Percentiles rank a stretch among this genome's conserved stretches.
phyloP scores from a whole-genome alignment of 2,888 invertebrate genomes.

The Zaprionus bogoriensis region DNA sequence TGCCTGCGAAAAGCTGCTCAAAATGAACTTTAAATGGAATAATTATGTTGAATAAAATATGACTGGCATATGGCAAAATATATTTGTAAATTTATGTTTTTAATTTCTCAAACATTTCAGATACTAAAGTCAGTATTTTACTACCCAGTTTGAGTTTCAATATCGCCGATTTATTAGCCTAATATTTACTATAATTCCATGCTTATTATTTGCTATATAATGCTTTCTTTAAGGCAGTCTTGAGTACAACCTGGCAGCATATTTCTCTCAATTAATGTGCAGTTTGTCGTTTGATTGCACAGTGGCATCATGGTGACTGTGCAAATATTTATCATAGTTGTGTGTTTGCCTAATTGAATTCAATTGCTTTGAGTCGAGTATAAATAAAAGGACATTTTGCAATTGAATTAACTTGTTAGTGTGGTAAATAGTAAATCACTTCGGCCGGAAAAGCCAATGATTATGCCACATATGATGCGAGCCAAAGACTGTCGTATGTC shows the following conservation, averaged over 20 bases:
- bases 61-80: too few species aligned
- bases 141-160: too few species aligned
- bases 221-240: too few species aligned
- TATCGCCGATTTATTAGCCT: too few species aligned
- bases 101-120: too few species aligned
- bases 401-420: conserved; percentile 57
- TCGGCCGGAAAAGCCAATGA: conserved; percentile 30
- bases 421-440: conserved; percentile 33
- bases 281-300: background rate
- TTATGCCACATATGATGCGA: too few species aligned
- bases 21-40: conserved; percentile 1
- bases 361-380: conserved; percentile 40
- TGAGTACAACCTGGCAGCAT: background rate
- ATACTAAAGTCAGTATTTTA: too few species aligned
- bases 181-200: too few species aligned
- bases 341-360: conserved; percentile 41
- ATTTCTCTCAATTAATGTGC: background rate
- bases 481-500: too few species aligned
- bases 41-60: background rate
- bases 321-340: conserved; percentile 28
- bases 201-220: too few species aligned
- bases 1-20: too few species aligned
- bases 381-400: conserved; percentile 37
- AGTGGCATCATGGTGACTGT: conserved; percentile 9
- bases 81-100: too few species aligned